Base-by-base conservation (phyloP, 92 coral and sea anemone species). In the Chrysogorgia sp. region DNA sequence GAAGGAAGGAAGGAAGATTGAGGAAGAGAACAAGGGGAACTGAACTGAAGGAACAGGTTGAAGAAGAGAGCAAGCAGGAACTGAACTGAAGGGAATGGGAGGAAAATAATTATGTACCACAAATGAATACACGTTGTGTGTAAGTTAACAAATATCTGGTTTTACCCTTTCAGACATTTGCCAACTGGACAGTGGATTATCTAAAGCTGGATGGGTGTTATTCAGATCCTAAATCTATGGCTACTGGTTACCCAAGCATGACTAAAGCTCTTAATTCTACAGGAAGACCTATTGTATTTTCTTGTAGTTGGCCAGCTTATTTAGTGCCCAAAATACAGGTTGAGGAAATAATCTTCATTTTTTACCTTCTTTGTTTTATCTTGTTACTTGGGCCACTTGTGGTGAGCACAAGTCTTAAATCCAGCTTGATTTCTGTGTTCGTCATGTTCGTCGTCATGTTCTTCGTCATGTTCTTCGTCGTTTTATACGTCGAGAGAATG, bases 231-330 rank as follows among this genome's bases (percentile, higher is more conserved):
- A 56, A 78, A 22, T 63, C 76, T 21, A 91, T 96, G 97, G 96
- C 90, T 56, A 80, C 82, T 34, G 99, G 99, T 8, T 96, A 96
- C 84, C 99, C 99, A 45, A 57, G 63, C 71, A 88, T 96, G 66
- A 89, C 97, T 1, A 82, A 89, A 63, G 99, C 97, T 15, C 86
- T 96, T n/a, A 96, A 96, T 82, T 84, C 88, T 50, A 96, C 99
- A 50, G 90, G 84, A 15, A 77, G 99, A 68, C 90, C 92, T 20
- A 96, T 96, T 19, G 90, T 96, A 75, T 96, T 89, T 81, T 96
- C 99, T 25, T 96, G 99, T 50, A 96, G 99, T 81, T 96, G 99
- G 99, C 99, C 99, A 17, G 99, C 99, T 19, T 96, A 96, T 58
- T 90, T 92, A 37, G 94, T 87, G 10, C 53, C 53, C 7, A 7